Percentiles rank a stretch among this genome's conserved stretches.
These are phyloP conservation scores for Acleris holmiana DNA, from an alignment of 2,888 invertebrate species.

Conservation along the genomic window DNA sequence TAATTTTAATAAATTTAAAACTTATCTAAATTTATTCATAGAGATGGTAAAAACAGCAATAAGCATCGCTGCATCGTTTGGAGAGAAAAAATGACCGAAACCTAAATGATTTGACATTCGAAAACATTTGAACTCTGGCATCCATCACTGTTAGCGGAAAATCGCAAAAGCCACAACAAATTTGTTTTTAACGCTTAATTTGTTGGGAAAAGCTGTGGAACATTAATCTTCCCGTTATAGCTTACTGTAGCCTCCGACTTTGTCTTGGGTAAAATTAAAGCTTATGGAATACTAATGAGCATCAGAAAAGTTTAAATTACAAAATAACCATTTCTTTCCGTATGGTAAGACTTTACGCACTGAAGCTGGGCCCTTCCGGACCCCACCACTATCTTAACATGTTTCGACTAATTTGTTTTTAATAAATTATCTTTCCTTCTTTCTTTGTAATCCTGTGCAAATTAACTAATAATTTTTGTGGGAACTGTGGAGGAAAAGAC, in stretches of 20 bases:
- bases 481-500: too few relatives aligned
- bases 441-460: too few relatives aligned
- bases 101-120: slow-evolving; percentile 7
- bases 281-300: too few relatives aligned
- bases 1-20: too few relatives aligned
- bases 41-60: neutral
- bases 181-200: slow-evolving; percentile 14
- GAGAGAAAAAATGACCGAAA: neutral
- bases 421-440: too few relatives aligned
- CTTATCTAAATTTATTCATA: neutral
- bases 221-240: slow-evolving; percentile 13
- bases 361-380: too few relatives aligned
- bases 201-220: slow-evolving; percentile 2
- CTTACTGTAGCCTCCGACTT: neutral
- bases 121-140: neutral
- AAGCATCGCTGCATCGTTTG: neutral
- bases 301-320: too few relatives aligned
- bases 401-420: too few relatives aligned
- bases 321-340: too few relatives aligned
- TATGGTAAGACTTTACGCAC: too few relatives aligned
- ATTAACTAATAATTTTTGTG: too few relatives aligned
- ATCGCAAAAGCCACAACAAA: slow-evolving; percentile 22
- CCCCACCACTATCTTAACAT: too few relatives aligned
- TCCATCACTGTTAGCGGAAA: slow-evolving; percentile 14
- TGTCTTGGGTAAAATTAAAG: neutral